Evolutionary conservation across 2,113 vertebrate genomes (phyloP).

Genomic region (Actinemys pallida): DNA sequence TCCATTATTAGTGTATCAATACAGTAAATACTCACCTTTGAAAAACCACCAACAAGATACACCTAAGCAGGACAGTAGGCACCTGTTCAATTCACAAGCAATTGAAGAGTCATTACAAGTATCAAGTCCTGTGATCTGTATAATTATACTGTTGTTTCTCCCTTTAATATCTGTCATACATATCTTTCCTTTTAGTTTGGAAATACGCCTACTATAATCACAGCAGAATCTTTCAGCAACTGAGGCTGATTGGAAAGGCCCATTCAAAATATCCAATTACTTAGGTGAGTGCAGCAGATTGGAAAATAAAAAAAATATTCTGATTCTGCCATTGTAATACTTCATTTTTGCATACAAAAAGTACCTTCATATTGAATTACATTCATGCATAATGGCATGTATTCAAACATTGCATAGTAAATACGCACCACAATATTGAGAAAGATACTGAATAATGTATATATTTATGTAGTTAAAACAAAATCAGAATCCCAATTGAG

Average conservation of each 20-base stretch:
- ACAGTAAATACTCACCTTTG: not conserved
- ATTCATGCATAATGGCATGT: not conserved
- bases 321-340: not conserved
- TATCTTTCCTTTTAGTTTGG: conserved; percentile 8
- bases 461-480: not conserved
- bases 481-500: not conserved
- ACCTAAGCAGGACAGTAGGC: not conserved
- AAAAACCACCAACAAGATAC: not conserved
- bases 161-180: conserved; percentile 41
- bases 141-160: conserved; percentile 45
- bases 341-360: not conserved
- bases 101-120: not conserved
- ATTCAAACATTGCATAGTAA: not conserved
- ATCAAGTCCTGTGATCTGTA: not conserved
- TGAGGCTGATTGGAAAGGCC: conserved; percentile 30
- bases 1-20: not conserved
- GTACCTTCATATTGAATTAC: too few relatives aligned
- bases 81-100: not conserved
- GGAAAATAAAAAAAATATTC: conserved; percentile 8
- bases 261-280: not conserved
- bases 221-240: conserved; percentile 23
- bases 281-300: not conserved
- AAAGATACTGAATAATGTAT: not conserved
- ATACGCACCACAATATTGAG: not conserved
- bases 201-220: conserved; percentile 21